Percentiles rank a stretch among this genome's conserved stretches.
Evolutionary conservation across 1,140 invertebrate genomes (phyloP).

Genomic region (Microplitis mediator): DNA sequence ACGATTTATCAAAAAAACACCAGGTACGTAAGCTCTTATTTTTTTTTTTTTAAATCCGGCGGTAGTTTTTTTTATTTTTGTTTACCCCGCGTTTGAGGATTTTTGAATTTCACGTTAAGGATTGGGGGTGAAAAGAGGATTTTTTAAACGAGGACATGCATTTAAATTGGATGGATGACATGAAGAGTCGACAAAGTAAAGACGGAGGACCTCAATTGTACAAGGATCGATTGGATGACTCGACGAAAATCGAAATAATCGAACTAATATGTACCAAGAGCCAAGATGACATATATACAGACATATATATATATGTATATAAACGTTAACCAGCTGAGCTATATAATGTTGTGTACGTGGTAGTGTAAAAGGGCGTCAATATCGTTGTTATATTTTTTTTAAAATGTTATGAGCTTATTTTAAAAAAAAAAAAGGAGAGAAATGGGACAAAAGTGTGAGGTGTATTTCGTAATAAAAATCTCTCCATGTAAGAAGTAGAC

Average conservation of each 20-base stretch:
- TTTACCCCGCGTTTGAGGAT: neutral
- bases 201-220: conserved; percentile 39
- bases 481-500: no score
- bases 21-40: no score
- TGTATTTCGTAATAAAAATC: neutral
- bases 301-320: no score
- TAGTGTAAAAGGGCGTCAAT: no score
- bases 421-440: neutral
- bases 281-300: neutral
- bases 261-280: neutral
- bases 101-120: neutral
- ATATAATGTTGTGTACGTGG: no score
- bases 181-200: neutral
- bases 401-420: neutral
- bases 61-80: neutral
- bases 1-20: no score
- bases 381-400: no score
- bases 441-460: neutral
- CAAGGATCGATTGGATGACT: conserved; percentile 30
- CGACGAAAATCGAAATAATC: conserved; percentile 4
- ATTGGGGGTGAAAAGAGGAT: neutral
- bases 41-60: no score
- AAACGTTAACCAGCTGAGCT: no score
- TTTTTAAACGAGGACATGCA: neutral
- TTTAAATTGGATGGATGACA: neutral